Evolutionary conservation across 2,113 vertebrate species (phyloP).

Genomic region (Phylloscopus trochilus): DNA sequence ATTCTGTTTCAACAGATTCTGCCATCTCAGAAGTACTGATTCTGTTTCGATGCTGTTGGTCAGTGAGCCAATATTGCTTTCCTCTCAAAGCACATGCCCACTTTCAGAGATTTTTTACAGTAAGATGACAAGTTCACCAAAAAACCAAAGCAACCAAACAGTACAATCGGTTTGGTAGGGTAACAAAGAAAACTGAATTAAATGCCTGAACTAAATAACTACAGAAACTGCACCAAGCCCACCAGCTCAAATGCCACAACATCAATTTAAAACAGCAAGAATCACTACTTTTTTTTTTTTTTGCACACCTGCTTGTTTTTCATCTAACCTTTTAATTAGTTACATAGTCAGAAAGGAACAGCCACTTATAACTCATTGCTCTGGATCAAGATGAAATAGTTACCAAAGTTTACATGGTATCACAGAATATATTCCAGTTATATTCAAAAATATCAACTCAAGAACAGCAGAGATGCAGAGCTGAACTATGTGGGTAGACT

Average conservation of each 20-base stretch:
- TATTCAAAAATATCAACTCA: neutral
- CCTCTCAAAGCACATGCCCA: neutral
- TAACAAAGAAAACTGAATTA: neutral
- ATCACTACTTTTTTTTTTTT: neutral
- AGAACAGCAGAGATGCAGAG: neutral
- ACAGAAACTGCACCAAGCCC: neutral
- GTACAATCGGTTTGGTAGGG: neutral
- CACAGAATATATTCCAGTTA: neutral
- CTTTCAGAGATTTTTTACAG: neutral
- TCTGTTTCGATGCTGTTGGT: neutral
- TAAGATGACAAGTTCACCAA: neutral
- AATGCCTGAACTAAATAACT: neutral
- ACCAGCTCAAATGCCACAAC: neutral
- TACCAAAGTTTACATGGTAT: neutral
- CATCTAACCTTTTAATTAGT: neutral
- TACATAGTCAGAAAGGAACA: neutral
- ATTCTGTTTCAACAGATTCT: neutral
- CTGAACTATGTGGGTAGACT: neutral
- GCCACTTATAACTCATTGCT: neutral
- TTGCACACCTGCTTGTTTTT: neutral
- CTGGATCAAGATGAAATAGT: neutral
- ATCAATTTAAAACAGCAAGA: neutral
- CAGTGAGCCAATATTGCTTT: neutral
- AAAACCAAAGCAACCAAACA: neutral
- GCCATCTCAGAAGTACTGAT: neutral